phyloP scores from a whole-genome alignment of 2,797 vertebrate species.

The Falco biarmicus region DNA sequence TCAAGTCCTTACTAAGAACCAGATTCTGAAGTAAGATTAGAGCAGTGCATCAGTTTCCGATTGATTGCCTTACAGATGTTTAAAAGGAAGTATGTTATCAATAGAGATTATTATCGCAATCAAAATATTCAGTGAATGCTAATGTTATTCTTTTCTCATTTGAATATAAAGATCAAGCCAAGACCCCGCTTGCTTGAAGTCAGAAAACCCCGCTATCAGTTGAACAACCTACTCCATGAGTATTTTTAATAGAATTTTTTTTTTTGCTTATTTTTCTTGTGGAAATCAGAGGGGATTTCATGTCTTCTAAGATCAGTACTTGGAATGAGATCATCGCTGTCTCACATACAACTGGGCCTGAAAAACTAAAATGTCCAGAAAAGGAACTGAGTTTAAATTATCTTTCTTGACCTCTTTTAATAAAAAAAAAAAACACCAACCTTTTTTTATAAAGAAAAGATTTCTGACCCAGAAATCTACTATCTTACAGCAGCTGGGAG shows the following conservation, averaged over 20 bases:
- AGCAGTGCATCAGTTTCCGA: constrained; percentile 31
- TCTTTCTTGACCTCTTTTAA: background rate
- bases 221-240: background rate
- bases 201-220: background rate
- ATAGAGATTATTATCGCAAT: constrained; percentile 53
- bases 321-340: background rate
- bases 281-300: background rate
- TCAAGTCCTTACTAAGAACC: background rate
- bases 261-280: background rate
- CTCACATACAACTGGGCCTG: background rate
- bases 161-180: constrained; percentile 56
- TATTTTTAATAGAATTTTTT: background rate
- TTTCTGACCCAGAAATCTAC: background rate
- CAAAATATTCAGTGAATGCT: constrained; percentile 62
- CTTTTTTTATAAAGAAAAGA: background rate
- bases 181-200: constrained; percentile 18
- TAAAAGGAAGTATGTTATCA: constrained; percentile 48
- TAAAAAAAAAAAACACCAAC: accelerated
- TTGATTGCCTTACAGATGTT: constrained; percentile 57
- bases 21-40: constrained; percentile 54
- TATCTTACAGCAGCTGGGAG: background rate
- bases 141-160: constrained; percentile 60
- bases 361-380: background rate
- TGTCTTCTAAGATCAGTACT: background rate
- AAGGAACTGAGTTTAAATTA: background rate